A percentile compares a stretch with the other conserved stretches of the same genome.
Conservation (phyloP, 2,888 invertebrate genomes). For the Sinohyriopsis cumingii region DNA sequence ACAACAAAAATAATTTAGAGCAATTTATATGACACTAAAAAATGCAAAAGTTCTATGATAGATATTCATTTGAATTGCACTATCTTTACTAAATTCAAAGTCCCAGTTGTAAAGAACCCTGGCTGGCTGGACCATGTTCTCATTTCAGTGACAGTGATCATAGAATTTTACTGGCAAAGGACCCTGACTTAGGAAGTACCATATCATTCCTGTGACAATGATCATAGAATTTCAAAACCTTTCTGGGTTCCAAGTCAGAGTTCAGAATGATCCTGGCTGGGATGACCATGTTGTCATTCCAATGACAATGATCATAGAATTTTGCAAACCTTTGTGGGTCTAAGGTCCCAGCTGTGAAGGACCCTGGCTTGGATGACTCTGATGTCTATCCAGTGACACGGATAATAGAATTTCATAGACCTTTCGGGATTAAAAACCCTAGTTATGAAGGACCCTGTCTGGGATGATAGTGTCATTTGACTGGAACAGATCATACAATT, state of each 20-base stretch:
- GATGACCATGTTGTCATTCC: conserved; percentile 74
- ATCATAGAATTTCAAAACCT: conserved; percentile 61
- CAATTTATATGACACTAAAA: too few species aligned
- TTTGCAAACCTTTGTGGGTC: conserved; percentile 73
- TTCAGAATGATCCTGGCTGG: conserved; percentile 75
- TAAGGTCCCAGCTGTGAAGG: conserved; percentile 75
- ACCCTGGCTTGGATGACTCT: neutral
- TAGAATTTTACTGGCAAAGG: conserved; percentile 59
- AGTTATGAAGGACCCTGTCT: neutral
- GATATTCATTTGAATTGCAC: too few species aligned
- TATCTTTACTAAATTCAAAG: too few species aligned
- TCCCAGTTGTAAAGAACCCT: neutral
- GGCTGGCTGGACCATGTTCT: neutral
- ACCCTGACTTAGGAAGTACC: conserved; percentile 73
- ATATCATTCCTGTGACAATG: neutral
- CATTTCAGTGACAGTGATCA: neutral
- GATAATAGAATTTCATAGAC: neutral
- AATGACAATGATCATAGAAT: conserved; percentile 73
- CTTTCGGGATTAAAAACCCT: too few species aligned
- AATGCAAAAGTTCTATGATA: too few species aligned
- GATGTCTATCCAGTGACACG: neutral
- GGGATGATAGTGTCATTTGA: neutral
- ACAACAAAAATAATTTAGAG: too few species aligned
- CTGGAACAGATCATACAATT: neutral
- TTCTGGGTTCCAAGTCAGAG: conserved; percentile 76